Conservation (phyloP, 2,888 invertebrate species). For the Onthophagus sagittarius region DNA sequence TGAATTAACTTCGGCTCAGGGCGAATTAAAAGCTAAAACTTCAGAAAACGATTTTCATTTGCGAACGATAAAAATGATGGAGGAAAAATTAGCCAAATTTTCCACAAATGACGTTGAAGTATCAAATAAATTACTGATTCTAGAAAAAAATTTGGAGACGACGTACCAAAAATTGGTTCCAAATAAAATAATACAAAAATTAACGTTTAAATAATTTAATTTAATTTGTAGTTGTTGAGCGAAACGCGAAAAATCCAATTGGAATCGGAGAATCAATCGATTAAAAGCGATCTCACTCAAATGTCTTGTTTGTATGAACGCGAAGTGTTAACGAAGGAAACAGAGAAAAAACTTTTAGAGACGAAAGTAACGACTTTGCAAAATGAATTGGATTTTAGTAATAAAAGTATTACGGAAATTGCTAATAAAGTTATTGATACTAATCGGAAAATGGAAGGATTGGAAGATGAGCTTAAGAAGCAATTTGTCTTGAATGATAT, state of each 20-base stretch:
- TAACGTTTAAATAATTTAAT: background rate
- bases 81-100: slow-evolving; percentile 51
- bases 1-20: slow-evolving; percentile 56
- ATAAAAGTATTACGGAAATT: slow-evolving; percentile 37
- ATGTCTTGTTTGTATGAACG: slow-evolving; percentile 54
- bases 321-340: slow-evolving; percentile 56
- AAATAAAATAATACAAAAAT: background rate
- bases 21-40: slow-evolving; percentile 57
- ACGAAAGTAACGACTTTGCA: slow-evolving; percentile 46
- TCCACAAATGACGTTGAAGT: slow-evolving; percentile 46
- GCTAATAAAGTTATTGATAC: slow-evolving; percentile 33
- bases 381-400: slow-evolving; percentile 43
- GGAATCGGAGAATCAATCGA: slow-evolving; percentile 56
- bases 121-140: slow-evolving; percentile 46
- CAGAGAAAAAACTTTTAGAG: slow-evolving; percentile 53
- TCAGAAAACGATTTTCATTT: slow-evolving; percentile 53
- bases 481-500: slow-evolving; percentile 29
- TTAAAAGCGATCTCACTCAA: slow-evolving; percentile 57
- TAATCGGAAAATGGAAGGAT: too few relatives aligned
- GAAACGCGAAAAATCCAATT: slow-evolving; percentile 58
- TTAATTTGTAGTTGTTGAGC: slow-evolving; percentile 49
- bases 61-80: slow-evolving; percentile 55
- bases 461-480: slow-evolving; percentile 38
- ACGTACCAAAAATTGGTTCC: slow-evolving; percentile 59
- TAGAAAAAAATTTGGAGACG: slow-evolving; percentile 56